Conservation (phyloP, 2,888 invertebrate species). For the Bibio marci region DNA sequence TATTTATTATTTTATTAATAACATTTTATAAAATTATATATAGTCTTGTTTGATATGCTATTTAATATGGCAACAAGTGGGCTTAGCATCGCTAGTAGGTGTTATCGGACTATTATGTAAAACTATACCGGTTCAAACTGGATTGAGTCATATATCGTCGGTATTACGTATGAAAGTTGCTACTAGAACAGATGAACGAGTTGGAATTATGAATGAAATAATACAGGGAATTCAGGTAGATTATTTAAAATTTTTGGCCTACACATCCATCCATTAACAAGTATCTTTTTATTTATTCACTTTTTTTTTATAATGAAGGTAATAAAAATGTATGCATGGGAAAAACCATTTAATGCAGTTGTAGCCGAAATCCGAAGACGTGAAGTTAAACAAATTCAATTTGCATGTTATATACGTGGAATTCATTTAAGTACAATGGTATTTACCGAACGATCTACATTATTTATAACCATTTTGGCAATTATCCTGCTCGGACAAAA, state of each 20-base stretch:
- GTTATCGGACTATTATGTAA: conserved; percentile 58
- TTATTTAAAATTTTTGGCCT: too few relatives aligned
- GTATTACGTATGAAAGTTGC: conserved; percentile 58
- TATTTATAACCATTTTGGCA: conserved; percentile 63
- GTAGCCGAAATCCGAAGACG: conserved; percentile 57
- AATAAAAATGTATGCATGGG: conserved; percentile 96
- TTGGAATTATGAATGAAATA: conserved; percentile 88
- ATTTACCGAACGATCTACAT: conserved; percentile 69
- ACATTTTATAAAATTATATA: neutral
- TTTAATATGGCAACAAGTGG: conserved; percentile 59
- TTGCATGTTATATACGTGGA: conserved; percentile 46
- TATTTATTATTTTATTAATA: too few relatives aligned
- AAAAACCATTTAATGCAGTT: conserved; percentile 73
- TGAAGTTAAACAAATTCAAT: conserved; percentile 42
- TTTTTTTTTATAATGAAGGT: conserved; percentile 35
- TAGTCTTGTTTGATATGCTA: conserved; percentile 40
- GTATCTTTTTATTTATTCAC: neutral
- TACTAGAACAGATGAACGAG: conserved; percentile 69
- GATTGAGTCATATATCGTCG: conserved; percentile 25
- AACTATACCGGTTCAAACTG: conserved; percentile 65
- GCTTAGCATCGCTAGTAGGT: conserved; percentile 58
- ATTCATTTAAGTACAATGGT: conserved; percentile 51
- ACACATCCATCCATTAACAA: conserved; percentile 29
- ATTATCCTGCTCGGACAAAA: conserved; percentile 52
- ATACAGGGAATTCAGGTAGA: conserved; percentile 82